Evolutionary conservation across 2,888 invertebrate genomes (phyloP), one percentile per base, ranked within the genome.

Genomic region (Toxonevra muliebris): DNA sequence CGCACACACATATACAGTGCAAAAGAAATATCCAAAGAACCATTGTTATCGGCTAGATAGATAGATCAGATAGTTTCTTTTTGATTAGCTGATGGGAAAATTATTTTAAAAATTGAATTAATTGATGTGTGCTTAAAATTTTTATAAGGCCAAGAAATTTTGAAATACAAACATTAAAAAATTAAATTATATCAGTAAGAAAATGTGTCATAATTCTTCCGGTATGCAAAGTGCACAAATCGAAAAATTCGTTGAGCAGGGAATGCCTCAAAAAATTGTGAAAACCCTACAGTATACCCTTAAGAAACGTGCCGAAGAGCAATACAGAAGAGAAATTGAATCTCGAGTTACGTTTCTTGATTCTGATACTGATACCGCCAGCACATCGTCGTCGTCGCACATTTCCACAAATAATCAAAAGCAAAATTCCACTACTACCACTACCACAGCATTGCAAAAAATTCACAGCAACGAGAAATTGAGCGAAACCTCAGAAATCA

Each of bases 191-290:
- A 30, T 7, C 2, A 30, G 30, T 7, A 43, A 71, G 69, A 81
- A 80, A 72, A 83, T 84, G 84, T 83, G 84, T 76, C 82, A 81
- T 75, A 82, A 80, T 75, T 82, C 81, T 75, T 78, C 79, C 67
- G 76, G 76, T 69, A 75, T 79, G 65, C 79, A 81, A 75, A 81
- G 77, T 76, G 79, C 79, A 75, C 82, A 84, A 76, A 84, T 84
- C 74, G 82, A 85, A 72, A 77, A 79, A 72, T 80, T 79, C 68
- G 77, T 81, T 68, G 81, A 82, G 71, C 75, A 79, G 71, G 84
- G 84, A 54, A 83, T 84, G 83, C 84, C 84, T 17, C 76, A 79
- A 15, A 85, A 84, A 75, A 77, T 85, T 48, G 78, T 85, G 40
- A 79, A 77, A 73, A 79, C 79, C 43, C 80, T 84, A 30, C 78